These are phyloP conservation scores for Scaptomyza polygonia DNA, from an alignment of 2,888 invertebrate species.

Conservation along the genomic window DNA sequence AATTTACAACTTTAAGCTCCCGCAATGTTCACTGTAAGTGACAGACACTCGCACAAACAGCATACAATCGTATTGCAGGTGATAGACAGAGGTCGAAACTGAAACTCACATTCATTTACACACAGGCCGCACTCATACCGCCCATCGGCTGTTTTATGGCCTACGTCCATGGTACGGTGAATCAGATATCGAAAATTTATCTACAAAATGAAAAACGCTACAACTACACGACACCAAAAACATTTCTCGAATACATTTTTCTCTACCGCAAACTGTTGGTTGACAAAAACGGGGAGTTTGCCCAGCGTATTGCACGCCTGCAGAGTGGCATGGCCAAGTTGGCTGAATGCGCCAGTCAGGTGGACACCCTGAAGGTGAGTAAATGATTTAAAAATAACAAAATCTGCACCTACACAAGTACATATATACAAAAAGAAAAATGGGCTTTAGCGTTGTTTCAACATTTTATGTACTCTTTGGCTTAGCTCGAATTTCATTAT, in stretches of 20 bases:
- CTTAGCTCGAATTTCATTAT: background rate
- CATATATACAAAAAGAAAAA: background rate
- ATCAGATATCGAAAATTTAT: constrained; percentile 92
- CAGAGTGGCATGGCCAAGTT: constrained; percentile 96
- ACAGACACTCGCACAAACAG: constrained; percentile 15
- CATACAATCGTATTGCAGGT: background rate
- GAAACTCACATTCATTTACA: constrained; percentile 47
- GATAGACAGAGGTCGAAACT: constrained; percentile 20
- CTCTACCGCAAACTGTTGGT: constrained; percentile 91
- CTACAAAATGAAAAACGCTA: constrained; percentile 94
- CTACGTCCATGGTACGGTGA: constrained; percentile 94
- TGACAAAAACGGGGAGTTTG: constrained; percentile 89
- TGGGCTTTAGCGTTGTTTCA: no score
- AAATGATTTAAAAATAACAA: constrained; percentile 26
- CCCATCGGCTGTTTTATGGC: constrained; percentile 96
- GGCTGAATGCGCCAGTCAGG: constrained; percentile 93
- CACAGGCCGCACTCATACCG: constrained; percentile 86
- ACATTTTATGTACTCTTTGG: background rate
- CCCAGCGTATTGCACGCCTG: constrained; percentile 91
- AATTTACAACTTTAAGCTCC: constrained; percentile 65
- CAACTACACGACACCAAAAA: constrained; percentile 98
- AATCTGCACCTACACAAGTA: background rate
- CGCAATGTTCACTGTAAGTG: constrained; percentile 49
- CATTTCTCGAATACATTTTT: constrained; percentile 97
- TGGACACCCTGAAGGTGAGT: constrained; percentile 91